Conservation (phyloP, 2,888 invertebrate genomes). For the Pseudeuparius sepicola region DNA sequence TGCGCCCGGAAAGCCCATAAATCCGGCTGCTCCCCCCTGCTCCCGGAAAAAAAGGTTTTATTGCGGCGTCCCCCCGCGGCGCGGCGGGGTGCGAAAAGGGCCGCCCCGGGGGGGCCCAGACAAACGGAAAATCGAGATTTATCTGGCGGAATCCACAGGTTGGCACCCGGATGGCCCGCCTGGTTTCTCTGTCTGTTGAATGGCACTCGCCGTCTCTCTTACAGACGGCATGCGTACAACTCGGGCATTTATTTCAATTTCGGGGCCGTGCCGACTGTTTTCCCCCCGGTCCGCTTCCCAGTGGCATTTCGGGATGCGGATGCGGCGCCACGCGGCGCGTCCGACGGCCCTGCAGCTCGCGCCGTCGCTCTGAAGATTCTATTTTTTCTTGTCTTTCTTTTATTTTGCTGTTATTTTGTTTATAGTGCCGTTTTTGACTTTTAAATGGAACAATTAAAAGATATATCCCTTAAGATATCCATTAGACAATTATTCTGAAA, state of each 20-base stretch:
- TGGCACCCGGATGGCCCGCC: slow-evolving; percentile 35
- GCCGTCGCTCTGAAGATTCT: background rate
- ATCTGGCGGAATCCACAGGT: slow-evolving; percentile 40
- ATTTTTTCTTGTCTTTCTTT: no score
- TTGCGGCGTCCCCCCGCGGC: no score
- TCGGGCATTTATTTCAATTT: slow-evolving; percentile 28
- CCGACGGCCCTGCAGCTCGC: background rate
- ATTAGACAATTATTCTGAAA: no score
- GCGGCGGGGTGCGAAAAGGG: no score
- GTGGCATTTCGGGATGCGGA: background rate
- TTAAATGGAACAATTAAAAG: no score
- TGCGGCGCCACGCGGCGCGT: background rate
- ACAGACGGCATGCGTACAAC: slow-evolving; percentile 35
- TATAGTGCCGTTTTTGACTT: no score
- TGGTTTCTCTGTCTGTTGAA: slow-evolving; percentile 37
- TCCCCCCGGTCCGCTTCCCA: slow-evolving; percentile 11
- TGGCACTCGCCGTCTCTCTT: slow-evolving; percentile 33
- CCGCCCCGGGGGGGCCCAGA: no score
- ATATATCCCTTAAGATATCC: no score
- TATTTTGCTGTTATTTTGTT: no score
- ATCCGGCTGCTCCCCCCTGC: no score
- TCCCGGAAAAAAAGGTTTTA: no score
- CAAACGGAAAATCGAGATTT: slow-evolving; percentile 32
- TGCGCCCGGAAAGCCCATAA: no score
- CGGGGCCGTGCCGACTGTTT: slow-evolving; percentile 30